phyloP scores from a whole-genome alignment of 2,888 invertebrate genomes.

The Fragum fragum region DNA sequence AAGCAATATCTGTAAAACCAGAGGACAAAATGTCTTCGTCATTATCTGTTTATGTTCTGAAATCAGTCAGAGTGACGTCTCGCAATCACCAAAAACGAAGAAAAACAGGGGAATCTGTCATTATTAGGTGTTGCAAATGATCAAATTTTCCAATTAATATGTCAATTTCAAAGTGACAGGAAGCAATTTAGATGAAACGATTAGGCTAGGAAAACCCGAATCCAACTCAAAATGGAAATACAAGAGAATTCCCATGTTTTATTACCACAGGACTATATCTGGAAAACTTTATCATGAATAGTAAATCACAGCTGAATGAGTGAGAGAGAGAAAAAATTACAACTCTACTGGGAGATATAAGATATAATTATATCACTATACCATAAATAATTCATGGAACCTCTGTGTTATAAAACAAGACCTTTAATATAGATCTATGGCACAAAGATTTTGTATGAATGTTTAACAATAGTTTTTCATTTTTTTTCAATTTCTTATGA shows the following conservation, averaged over 20 bases:
- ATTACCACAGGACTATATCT: neutral
- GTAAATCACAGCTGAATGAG: neutral
- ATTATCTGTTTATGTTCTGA: slow-evolving; percentile 25
- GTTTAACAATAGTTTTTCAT: no score
- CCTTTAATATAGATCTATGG: neutral
- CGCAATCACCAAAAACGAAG: neutral
- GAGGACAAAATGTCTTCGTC: neutral
- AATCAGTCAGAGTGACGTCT: slow-evolving; percentile 23
- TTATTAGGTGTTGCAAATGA: slow-evolving; percentile 24
- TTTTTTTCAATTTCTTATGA: no score
- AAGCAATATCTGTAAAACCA: neutral
- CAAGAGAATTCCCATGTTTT: slow-evolving; percentile 2
- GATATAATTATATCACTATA: neutral
- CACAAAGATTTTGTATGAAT: neutral
- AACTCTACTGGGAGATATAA: neutral
- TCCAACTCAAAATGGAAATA: slow-evolving; percentile 20
- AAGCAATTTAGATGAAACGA: slow-evolving; percentile 16
- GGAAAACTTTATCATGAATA: neutral
- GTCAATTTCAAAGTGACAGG: slow-evolving; percentile 17
- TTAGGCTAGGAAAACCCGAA: neutral
- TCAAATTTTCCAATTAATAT: slow-evolving; percentile 30
- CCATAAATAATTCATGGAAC: neutral
- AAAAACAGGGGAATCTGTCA: slow-evolving; percentile 20
- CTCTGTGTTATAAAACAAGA: neutral
- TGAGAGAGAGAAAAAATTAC: neutral